Conservation (phyloP, 1,140 invertebrate species). For the Habropoda laboriosa region DNA sequence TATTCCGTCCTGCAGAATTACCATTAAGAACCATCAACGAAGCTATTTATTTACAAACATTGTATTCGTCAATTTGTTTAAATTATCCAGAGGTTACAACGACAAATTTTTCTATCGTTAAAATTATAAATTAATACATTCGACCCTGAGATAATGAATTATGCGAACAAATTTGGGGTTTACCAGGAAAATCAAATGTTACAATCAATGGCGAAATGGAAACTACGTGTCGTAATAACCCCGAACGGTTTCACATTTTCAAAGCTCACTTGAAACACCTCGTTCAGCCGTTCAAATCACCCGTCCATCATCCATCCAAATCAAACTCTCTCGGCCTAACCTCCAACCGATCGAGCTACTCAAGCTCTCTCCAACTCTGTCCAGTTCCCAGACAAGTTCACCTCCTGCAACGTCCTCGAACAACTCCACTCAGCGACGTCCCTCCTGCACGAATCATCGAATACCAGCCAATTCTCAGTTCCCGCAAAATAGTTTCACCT, state of each 20-base stretch:
- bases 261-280: background rate
- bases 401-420: background rate
- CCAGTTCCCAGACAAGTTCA: slow-evolving; percentile 8
- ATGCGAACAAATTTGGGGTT: too few species aligned
- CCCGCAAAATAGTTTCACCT: background rate
- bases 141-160: too few species aligned
- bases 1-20: background rate
- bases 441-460: slow-evolving; percentile 1
- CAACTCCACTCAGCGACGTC: background rate
- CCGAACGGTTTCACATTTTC: background rate
- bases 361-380: background rate
- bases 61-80: too few species aligned
- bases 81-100: too few species aligned
- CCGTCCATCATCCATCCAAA: background rate
- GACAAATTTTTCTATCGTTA: too few species aligned
- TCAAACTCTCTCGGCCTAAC: background rate
- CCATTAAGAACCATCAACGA: background rate
- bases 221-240: background rate
- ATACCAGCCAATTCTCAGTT: background rate
- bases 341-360: background rate
- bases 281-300: background rate
- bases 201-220: too few species aligned
- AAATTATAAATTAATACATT: too few species aligned
- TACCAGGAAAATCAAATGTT: too few species aligned
- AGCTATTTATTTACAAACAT: background rate